Conservation (phyloP, 2,113 vertebrate species). For the Butorides virescens region DNA sequence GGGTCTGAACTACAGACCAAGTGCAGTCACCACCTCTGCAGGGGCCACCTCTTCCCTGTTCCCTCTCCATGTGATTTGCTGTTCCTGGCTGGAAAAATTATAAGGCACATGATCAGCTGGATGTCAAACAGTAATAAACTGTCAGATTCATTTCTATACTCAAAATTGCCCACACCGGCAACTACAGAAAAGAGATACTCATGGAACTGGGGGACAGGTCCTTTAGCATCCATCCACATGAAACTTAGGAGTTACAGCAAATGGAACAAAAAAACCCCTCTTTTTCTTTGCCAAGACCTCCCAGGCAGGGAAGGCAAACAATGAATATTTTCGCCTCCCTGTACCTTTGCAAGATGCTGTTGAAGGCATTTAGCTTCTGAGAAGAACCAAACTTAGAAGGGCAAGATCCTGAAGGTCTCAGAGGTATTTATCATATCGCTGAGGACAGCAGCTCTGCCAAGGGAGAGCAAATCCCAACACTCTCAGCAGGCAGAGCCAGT, state of each 20-base stretch:
- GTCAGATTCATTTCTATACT: not conserved
- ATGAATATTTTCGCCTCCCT: not conserved
- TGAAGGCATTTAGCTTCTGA: not conserved
- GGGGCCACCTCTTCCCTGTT: not conserved
- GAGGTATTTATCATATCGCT: not conserved
- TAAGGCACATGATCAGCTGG: not conserved
- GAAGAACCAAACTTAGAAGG: not conserved
- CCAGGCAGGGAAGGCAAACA: not conserved
- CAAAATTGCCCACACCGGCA: not conserved
- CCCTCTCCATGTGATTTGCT: not conserved
- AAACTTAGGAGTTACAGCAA: not conserved
- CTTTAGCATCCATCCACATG: not conserved
- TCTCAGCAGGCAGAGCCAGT: not conserved
- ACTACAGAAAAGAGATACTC: not conserved
- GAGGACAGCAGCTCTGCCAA: not conserved
- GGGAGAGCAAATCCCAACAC: not conserved
- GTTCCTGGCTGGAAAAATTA: not conserved
- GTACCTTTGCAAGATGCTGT: not conserved
- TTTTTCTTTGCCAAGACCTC: not conserved
- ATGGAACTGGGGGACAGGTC: not conserved
- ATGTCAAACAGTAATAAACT: not conserved
- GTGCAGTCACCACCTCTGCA: not conserved
- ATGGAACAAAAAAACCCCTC: not conserved
- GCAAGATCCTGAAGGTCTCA: not conserved
- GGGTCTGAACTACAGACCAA: fast-evolving